Conservation (phyloP, 2,888 invertebrate species). For the Deilephila porcellus region DNA sequence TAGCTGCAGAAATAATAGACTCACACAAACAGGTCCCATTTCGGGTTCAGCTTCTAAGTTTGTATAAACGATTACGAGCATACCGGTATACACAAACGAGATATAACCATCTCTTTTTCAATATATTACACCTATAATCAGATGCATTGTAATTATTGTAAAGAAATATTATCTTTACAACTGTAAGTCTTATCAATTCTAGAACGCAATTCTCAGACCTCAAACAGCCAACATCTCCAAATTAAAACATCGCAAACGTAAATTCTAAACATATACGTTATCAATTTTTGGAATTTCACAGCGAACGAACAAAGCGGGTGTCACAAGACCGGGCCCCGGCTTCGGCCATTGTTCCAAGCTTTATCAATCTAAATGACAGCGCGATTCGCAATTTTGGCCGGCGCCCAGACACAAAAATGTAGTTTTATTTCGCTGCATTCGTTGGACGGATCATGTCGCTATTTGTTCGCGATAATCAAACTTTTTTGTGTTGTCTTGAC, state of each 20-base stretch:
- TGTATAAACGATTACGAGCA: no score
- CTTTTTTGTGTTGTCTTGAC: conserved; percentile 3
- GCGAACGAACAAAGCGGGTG: conserved; percentile 19
- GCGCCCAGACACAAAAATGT: conserved; percentile 46
- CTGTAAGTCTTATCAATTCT: no score
- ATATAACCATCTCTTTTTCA: no score
- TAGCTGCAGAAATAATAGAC: no score
- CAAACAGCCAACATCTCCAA: no score
- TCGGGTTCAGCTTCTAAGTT: no score
- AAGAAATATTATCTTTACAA: no score
- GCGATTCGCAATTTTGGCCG: conserved; percentile 51
- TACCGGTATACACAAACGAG: no score
- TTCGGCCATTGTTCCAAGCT: conserved; percentile 49
- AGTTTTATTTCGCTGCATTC: conserved; percentile 47
- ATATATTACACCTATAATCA: no score
- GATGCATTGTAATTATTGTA: no score
- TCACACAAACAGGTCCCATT: no score
- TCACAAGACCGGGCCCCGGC: conserved; percentile 34
- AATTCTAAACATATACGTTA: conserved; percentile 24
- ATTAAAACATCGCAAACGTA: not conserved
- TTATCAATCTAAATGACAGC: conserved; percentile 57
- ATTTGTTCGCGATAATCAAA: conserved; percentile 26
- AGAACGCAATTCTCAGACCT: not conserved
- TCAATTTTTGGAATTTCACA: conserved; percentile 24
- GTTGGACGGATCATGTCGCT: conserved; percentile 15